Conservation (phyloP, 2,888 invertebrate genomes). For the Congeria kusceri region DNA sequence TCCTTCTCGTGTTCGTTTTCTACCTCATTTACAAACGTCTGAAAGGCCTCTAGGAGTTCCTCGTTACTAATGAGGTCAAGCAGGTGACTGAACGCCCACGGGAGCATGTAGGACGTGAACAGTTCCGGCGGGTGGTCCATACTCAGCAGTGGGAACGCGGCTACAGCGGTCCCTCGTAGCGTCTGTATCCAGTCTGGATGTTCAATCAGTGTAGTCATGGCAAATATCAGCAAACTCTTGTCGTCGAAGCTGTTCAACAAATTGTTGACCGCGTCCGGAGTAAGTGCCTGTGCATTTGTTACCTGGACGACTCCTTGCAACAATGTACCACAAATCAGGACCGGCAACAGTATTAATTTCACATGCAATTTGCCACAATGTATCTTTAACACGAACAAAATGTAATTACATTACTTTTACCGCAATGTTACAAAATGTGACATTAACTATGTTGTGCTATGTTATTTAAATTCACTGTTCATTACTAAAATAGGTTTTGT, state of each 20-base stretch:
- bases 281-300: too few relatives aligned
- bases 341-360: too few relatives aligned
- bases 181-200: slow-evolving; percentile 18
- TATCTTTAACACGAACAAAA: too few relatives aligned
- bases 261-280: too few relatives aligned
- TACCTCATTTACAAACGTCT: slow-evolving; percentile 1
- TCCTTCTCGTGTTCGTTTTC: neutral
- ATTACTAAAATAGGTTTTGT: too few relatives aligned
- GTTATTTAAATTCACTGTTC: too few relatives aligned
- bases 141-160: slow-evolving; percentile 31
- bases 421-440: too few relatives aligned
- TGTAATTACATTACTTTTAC: too few relatives aligned
- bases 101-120: slow-evolving; percentile 22
- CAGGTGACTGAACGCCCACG: slow-evolving; percentile 36
- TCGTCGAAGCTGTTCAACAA: neutral
- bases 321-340: too few relatives aligned
- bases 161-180: slow-evolving; percentile 26
- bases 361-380: too few relatives aligned
- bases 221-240: slow-evolving; percentile 2
- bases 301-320: too few relatives aligned
- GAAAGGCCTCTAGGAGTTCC: slow-evolving; percentile 13
- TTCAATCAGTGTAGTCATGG: neutral
- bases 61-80: slow-evolving; percentile 30
- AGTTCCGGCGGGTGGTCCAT: slow-evolving; percentile 34
- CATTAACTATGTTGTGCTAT: too few relatives aligned